phyloP scores from a whole-genome alignment of 2,113 vertebrate genomes.

The Chrysochloris asiatica region DNA sequence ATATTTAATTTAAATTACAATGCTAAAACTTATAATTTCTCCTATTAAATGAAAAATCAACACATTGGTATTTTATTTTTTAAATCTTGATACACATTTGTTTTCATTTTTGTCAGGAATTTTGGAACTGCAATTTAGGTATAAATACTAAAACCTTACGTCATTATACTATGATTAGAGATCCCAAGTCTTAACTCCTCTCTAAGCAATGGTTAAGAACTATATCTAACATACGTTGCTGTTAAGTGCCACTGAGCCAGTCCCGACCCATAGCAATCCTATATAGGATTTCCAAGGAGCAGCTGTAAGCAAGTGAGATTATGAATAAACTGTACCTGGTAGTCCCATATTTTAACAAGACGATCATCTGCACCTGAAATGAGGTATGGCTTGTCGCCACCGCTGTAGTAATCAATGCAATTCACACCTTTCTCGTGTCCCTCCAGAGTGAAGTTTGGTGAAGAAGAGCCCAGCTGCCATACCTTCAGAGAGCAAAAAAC shows the following conservation, averaged over 20 bases:
- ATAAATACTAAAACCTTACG: background rate
- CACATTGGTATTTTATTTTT: constrained; percentile 39
- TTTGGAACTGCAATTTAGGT: background rate
- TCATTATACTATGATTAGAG: constrained; percentile 9
- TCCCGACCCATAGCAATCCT: too few species aligned
- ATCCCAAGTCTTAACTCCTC: background rate
- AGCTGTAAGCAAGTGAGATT: background rate
- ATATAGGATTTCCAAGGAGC: too few species aligned
- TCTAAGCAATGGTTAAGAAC: background rate
- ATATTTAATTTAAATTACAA: constrained; percentile 30
- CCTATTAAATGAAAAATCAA: constrained; percentile 56
- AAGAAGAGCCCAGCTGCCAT: constrained; percentile 99
- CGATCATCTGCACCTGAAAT: constrained; percentile 99
- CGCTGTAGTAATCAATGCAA: constrained; percentile 99
- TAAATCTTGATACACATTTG: constrained; percentile 16
- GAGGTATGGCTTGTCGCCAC: constrained; percentile 98
- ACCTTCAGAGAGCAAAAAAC: constrained; percentile 85
- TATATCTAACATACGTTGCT: background rate
- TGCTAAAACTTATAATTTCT: constrained; percentile 17
- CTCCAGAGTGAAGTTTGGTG: constrained; percentile 98
- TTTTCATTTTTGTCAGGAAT: constrained; percentile 11
- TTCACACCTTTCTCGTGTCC: constrained; percentile 99
- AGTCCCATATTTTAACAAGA: constrained; percentile 99
- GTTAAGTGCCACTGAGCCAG: too few species aligned
- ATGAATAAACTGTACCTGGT: constrained; percentile 88